phyloP scores from a whole-genome alignment of 2,888 invertebrate species.

The Thereva unica region DNA sequence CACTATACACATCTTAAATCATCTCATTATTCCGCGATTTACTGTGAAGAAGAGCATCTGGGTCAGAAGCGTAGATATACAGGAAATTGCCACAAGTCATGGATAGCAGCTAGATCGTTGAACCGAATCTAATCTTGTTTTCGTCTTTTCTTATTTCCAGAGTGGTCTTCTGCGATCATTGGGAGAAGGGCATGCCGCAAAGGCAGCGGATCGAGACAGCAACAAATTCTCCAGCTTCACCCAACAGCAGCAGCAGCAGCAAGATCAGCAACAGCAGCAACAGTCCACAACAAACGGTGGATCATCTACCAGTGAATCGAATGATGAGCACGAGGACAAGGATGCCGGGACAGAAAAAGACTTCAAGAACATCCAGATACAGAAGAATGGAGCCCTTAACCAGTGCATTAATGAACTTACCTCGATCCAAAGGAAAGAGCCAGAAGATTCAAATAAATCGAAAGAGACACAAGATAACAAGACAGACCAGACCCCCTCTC shows the following conservation, averaged over 20 bases:
- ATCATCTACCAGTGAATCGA: slow-evolving; percentile 43
- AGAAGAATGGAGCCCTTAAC: slow-evolving; percentile 56
- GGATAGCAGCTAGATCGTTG: not conserved
- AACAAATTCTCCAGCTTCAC: slow-evolving; percentile 43
- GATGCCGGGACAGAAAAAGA: slow-evolving; percentile 55
- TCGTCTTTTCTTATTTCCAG: slow-evolving; percentile 28
- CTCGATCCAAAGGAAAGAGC: slow-evolving; percentile 61
- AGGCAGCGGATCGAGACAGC: slow-evolving; percentile 39
- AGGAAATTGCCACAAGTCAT: slow-evolving; percentile 9
- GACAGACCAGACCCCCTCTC: slow-evolving; percentile 42
- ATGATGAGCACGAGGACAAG: slow-evolving; percentile 52
- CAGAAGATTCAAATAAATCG: slow-evolving; percentile 57
- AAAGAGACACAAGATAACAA: slow-evolving; percentile 45
- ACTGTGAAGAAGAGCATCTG: not conserved
- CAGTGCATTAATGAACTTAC: slow-evolving; percentile 76
- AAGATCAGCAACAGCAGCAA: slow-evolving; percentile 20
- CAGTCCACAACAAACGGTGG: slow-evolving; percentile 13
- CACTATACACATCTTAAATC: too few relatives aligned
- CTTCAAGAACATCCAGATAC: slow-evolving; percentile 49
- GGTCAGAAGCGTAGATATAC: not conserved
- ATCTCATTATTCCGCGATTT: not conserved
- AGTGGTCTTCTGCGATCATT: slow-evolving; percentile 34
- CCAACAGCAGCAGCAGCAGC: not conserved
- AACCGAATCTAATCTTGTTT: slow-evolving; percentile 6
- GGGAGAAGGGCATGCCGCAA: slow-evolving; percentile 31